A percentile compares a stretch with the other conserved stretches of the same genome.
phyloP scores from a whole-genome alignment of 2,113 vertebrate genomes.

The Gavia stellata region DNA sequence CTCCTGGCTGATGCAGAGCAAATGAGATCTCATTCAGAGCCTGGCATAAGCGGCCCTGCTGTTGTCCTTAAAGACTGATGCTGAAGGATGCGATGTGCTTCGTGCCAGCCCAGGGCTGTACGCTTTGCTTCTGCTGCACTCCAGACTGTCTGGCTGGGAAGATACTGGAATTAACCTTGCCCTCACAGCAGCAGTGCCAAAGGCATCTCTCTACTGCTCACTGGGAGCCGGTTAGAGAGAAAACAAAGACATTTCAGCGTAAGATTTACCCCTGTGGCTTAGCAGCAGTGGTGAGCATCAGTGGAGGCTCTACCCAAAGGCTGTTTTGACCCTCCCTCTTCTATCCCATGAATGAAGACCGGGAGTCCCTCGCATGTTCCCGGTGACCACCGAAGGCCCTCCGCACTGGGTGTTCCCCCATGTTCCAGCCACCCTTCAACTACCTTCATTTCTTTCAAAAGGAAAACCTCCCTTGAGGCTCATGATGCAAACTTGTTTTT shows the following conservation, averaged over 20 bases:
- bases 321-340: background rate
- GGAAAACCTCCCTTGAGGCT: background rate
- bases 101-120: accelerated
- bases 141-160: background rate
- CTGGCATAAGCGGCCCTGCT: background rate
- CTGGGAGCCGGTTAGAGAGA: background rate
- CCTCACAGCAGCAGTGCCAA: background rate
- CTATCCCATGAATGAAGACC: background rate
- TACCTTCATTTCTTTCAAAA: background rate
- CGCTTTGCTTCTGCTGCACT: background rate
- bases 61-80: background rate
- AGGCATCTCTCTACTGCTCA: background rate
- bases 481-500: background rate
- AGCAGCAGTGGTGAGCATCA: background rate
- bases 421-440: background rate
- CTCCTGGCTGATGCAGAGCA: background rate
- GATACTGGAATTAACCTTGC: background rate
- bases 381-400: background rate
- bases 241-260: background rate
- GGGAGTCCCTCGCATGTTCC: background rate
- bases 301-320: background rate
- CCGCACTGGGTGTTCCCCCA: background rate
- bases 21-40: background rate
- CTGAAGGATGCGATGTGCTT: background rate
- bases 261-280: background rate